A percentile compares a stretch with the other conserved stretches of the same genome.
phyloP scores from a whole-genome alignment of 2,797 vertebrate species.

The Cercopithecus petaurista region DNA sequence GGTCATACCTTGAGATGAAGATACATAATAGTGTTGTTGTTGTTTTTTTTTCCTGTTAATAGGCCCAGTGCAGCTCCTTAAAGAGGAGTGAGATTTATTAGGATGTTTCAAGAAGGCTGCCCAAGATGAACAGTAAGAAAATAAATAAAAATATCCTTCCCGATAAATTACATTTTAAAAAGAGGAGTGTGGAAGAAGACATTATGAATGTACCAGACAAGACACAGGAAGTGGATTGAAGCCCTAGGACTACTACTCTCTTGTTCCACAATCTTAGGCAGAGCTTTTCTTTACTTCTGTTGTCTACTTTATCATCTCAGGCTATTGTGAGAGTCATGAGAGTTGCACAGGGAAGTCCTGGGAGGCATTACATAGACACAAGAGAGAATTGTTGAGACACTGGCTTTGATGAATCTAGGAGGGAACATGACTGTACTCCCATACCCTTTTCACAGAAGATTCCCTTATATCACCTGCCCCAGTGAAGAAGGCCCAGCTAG shows the following conservation, averaged over 20 bases:
- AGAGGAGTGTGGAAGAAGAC: not conserved
- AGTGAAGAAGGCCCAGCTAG: not conserved
- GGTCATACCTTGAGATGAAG: conserved; percentile 16
- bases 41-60: not conserved
- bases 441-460: not conserved
- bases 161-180: not conserved
- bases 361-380: not conserved
- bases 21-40: not conserved
- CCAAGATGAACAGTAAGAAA: not conserved
- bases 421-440: not conserved
- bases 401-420: not conserved
- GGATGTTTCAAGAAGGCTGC: not conserved
- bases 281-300: not conserved
- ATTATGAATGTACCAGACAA: not conserved
- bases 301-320: not conserved
- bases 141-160: not conserved
- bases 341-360: not conserved
- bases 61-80: not conserved
- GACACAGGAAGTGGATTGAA: not conserved
- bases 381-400: no score
- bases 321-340: not conserved
- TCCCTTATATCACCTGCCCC: rapidly evolving
- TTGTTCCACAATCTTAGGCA: rapidly evolving
- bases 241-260: not conserved
- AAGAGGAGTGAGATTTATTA: not conserved